phyloP scores from a whole-genome alignment of 1,140 invertebrate species.

The Leptopilina clavipes region DNA sequence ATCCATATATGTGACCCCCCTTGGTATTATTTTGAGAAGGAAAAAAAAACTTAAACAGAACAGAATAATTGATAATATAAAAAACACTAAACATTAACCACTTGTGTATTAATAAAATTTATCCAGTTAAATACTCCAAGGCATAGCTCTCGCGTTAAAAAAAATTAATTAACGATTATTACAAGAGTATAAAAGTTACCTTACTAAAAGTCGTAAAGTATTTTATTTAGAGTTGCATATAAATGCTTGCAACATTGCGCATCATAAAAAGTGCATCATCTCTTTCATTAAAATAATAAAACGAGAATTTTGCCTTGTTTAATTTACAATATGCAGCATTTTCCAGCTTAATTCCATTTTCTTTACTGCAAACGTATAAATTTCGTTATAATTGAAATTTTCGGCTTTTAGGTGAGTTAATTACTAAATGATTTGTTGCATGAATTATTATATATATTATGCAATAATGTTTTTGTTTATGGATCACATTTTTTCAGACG shows the following conservation, averaged over 20 bases:
- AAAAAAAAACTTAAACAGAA: too few species aligned
- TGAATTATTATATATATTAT: background rate
- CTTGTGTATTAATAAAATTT: too few species aligned
- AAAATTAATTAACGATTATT: conserved; percentile 16
- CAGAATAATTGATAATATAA: too few species aligned
- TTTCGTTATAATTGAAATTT: conserved; percentile 4
- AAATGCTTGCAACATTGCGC: conserved; percentile 10
- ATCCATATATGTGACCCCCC: too few species aligned
- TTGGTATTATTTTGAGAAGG: too few species aligned
- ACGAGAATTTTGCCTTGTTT: background rate
- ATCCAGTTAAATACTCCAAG: background rate
- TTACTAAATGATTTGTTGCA: background rate
- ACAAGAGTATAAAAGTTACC: background rate
- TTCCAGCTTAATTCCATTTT: background rate
- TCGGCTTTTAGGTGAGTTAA: background rate
- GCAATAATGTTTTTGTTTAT: background rate
- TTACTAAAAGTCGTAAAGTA: background rate
- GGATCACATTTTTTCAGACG: too few species aligned
- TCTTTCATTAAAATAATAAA: conserved; percentile 21
- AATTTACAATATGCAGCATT: background rate
- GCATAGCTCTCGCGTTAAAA: background rate
- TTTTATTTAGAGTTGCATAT: conserved; percentile 4
- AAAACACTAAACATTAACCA: too few species aligned
- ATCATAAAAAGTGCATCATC: conserved; percentile 19
- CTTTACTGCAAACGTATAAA: background rate